Conservation (phyloP, 2,888 invertebrate genomes). For the Netelia virgata region DNA sequence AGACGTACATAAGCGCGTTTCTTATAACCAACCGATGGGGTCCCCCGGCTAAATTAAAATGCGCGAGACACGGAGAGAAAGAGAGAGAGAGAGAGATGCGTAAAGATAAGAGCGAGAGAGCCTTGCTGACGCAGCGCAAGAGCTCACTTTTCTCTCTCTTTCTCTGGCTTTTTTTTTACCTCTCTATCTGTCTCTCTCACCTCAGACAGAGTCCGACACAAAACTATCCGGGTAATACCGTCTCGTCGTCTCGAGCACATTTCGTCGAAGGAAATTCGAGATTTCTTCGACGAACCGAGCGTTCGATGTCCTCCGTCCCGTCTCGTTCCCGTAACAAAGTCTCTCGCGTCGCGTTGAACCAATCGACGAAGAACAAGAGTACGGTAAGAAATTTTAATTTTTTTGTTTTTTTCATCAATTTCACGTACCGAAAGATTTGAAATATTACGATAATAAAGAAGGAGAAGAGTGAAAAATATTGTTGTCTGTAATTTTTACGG, state of each 20-base stretch:
- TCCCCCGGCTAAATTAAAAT: slow-evolving; percentile 62
- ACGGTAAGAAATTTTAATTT: background rate
- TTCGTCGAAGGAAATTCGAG: slow-evolving; percentile 61
- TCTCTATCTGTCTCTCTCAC: background rate
- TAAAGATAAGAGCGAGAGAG: slow-evolving; percentile 54
- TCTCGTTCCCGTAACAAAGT: background rate
- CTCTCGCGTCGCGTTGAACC: background rate
- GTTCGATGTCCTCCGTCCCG: slow-evolving; percentile 21
- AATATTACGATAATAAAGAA: background rate
- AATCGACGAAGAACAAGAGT: too few relatives aligned
- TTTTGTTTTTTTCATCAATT: background rate
- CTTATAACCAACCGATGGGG: slow-evolving; percentile 51
- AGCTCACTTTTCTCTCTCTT: slow-evolving; percentile 10
- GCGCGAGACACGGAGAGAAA: slow-evolving; percentile 59
- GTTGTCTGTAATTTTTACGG: too few relatives aligned
- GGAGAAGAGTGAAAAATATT: too few relatives aligned
- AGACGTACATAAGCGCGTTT: slow-evolving; percentile 34
- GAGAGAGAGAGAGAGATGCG: slow-evolving; percentile 61
- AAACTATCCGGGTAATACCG: slow-evolving; percentile 15
- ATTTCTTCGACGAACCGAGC: slow-evolving; percentile 38
- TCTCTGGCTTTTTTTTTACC: background rate
- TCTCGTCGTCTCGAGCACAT: slow-evolving; percentile 39
- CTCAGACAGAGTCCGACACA: slow-evolving; percentile 10
- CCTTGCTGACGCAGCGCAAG: slow-evolving; percentile 52
- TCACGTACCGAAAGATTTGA: background rate